Evolutionary conservation across 2,888 invertebrate species (phyloP), one percentile per base, ranked within the genome.

Genomic region (Drosophila ustulata): DNA sequence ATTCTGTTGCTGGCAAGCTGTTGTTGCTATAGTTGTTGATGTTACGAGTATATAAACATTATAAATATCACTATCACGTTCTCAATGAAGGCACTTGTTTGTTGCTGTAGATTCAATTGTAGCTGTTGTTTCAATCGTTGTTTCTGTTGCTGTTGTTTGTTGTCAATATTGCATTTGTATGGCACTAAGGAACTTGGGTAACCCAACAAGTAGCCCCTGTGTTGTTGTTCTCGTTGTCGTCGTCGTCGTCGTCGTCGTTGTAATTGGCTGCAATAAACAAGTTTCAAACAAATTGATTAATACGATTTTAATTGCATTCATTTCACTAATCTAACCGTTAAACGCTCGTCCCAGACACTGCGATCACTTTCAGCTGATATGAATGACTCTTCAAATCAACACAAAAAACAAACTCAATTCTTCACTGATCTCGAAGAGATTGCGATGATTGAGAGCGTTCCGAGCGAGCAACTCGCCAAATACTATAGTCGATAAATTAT

Each of bases 1-100:
- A 58, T 72, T 28, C 28, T 71, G 56, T 51, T 73, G 71, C 46
- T 71, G 68, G 74, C 74, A 78, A 78, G 78, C 67, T 72, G 46
- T 3, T 23, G 57, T 45, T 70, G 53, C 18, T 18, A 66, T 84
- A 66, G 58, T 50, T 71, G 58, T 78, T 66, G 62, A 58, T 71
- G 72, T 87, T 81, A 87, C 72, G 84, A 89, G 89, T 83, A 87
- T 83, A 83, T 87, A 89, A 81, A 89, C 84, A 83, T 89, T 87
- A 83, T 78, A 80, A 83, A 89, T 83, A 83, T 83, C 83, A 89
- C 84, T 78, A 83, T 77, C 82, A 80, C 67, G 82, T 78, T 64
- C 69, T 79, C 43, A 61, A 64, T 79, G 62, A 78, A 78, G 77
- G 77, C 77, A 78, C 77, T 77, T 77, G 75, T 79, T 78, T 18